phyloP scores from a whole-genome alignment of 2,797 vertebrate genomes.

The Cephalopachus bancanus region DNA sequence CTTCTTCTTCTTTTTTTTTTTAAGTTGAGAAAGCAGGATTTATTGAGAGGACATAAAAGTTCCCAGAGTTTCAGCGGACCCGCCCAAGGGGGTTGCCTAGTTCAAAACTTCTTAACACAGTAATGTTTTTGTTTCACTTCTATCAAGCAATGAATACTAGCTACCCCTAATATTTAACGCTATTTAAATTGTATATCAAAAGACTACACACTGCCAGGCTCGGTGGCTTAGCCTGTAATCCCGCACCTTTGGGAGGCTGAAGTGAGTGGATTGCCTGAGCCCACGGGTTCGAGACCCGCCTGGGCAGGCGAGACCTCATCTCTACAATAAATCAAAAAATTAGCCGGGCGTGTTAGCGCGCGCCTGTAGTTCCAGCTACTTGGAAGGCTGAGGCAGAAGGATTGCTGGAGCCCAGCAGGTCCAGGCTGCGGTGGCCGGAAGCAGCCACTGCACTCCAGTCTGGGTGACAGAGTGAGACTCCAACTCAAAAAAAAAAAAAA shows the following conservation, averaged over 20 bases:
- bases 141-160: background rate
- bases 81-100: no score
- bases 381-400: background rate
- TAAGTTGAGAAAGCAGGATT: no score
- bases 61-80: no score
- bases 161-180: slow-evolving; percentile 7
- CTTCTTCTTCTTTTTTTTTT: no score
- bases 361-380: background rate
- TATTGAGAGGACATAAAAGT: no score
- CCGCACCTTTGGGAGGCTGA: background rate
- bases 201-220: background rate
- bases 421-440: background rate
- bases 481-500: background rate
- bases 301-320: background rate
- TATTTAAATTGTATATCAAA: background rate
- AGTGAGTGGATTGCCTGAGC: background rate
- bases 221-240: background rate
- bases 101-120: background rate
- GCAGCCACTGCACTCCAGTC: background rate
- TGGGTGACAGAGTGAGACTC: background rate
- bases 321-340: background rate
- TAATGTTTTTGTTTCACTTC: background rate
- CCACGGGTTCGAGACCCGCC: background rate
- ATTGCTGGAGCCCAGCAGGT: background rate
- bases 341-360: background rate